Percentiles rank a stretch among this genome's conserved stretches.
phyloP scores from a whole-genome alignment of 2,113 vertebrate genomes.

The Anhinga rufa region DNA sequence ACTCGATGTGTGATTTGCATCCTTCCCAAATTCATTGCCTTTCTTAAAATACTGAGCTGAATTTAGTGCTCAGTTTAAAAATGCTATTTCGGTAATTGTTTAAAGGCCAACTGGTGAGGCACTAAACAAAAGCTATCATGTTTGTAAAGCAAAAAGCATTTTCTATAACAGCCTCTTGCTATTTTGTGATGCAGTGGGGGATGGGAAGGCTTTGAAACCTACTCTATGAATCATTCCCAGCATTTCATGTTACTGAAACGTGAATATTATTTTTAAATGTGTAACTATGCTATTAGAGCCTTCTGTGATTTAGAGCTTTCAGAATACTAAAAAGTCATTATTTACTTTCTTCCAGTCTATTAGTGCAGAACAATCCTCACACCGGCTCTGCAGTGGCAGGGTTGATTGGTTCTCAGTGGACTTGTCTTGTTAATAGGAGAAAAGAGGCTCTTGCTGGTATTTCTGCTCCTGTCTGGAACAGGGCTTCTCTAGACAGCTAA shows the following conservation, averaged over 20 bases:
- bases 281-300: conserved; percentile 21
- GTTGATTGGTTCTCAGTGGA: not conserved
- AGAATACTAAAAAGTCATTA: conserved; percentile 52
- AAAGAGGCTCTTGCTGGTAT: not conserved
- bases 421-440: conserved; percentile 1
- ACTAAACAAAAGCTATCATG: conserved; percentile 33
- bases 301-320: conserved; percentile 44
- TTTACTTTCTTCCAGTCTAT: conserved; percentile 49
- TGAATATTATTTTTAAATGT: conserved; percentile 34
- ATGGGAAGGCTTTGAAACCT: not conserved
- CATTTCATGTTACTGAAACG: not conserved
- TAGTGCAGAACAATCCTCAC: conserved; percentile 17
- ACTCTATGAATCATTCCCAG: conserved; percentile 20
- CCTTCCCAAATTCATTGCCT: not conserved
- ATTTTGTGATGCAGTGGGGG: not conserved
- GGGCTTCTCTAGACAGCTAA: not conserved
- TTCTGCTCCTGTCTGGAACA: not conserved
- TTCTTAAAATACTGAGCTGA: conserved; percentile 28
- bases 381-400: not conserved
- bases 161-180: not conserved
- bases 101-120: conserved; percentile 16
- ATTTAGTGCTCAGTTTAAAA: conserved; percentile 45
- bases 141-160: conserved; percentile 35
- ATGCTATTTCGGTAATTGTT: conserved; percentile 35
- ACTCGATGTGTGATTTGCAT: not conserved